Percentiles rank a stretch among this genome's conserved stretches.
Evolutionary conservation across 64 coral and sea anemone species (phyloP).

Genomic region (Actinia tenebrosa): DNA sequence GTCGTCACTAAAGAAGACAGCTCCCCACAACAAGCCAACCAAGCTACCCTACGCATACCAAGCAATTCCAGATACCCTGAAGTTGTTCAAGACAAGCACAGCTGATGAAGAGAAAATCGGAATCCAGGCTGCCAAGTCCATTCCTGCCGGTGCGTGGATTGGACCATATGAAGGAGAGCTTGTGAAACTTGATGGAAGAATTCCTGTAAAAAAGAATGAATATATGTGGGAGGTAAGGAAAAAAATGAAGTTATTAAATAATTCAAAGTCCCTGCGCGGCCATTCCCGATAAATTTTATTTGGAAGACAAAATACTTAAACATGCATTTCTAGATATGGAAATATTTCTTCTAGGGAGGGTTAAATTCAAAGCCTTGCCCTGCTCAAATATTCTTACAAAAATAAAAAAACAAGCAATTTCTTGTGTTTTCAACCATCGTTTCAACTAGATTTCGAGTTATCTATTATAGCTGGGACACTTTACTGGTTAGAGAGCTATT

Average conservation of each 20-base stretch:
- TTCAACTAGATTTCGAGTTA: too few species aligned
- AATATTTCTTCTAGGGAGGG: too few species aligned
- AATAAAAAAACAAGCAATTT: too few species aligned
- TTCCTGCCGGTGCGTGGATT: conserved; percentile 56
- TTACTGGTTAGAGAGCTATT: too few species aligned
- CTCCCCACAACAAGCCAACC: not conserved
- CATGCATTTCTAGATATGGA: too few species aligned
- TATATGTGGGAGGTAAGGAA: conserved; percentile 67
- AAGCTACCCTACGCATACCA: not conserved
- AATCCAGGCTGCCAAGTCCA: conserved; percentile 6
- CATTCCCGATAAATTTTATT: too few species aligned
- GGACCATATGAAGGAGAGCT: conserved; percentile 53
- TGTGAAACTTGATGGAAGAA: conserved; percentile 23
- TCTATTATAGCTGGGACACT: too few species aligned
- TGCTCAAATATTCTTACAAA: too few species aligned
- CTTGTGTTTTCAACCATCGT: too few species aligned
- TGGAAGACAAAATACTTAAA: too few species aligned
- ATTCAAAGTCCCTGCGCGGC: too few species aligned
- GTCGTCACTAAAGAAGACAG: conserved; percentile 7
- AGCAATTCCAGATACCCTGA: conserved; percentile 27
- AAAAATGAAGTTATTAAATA: not conserved
- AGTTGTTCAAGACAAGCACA: conserved; percentile 29
- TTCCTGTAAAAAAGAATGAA: not conserved
- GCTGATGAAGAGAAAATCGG: conserved; percentile 11
- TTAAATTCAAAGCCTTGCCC: too few species aligned